Percentiles rank a stretch among this genome's conserved stretches.
phyloP scores from a whole-genome alignment of 2,797 vertebrate species.

The Sitta carolinensis region DNA sequence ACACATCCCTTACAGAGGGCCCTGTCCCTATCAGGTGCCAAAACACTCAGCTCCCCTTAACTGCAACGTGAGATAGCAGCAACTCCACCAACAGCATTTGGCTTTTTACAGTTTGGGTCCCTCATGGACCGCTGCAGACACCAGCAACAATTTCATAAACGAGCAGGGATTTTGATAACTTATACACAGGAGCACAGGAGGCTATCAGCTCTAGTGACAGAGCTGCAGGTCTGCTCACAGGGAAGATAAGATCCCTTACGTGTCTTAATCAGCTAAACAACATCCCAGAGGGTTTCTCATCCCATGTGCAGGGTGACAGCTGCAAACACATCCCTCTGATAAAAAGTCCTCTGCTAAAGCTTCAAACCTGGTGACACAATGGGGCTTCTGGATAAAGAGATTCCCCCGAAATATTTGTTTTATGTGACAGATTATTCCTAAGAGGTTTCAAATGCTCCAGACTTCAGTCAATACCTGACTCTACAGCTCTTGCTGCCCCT shows the following conservation, averaged over 20 bases:
- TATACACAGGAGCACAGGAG: not conserved
- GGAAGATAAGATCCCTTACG: not conserved
- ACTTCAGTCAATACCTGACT: not conserved
- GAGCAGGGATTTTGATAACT: not conserved
- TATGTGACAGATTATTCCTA: not conserved
- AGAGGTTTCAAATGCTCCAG: not conserved
- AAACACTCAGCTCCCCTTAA: not conserved
- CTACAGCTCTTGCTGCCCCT: not conserved
- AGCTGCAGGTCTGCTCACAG: not conserved
- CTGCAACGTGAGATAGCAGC: accelerated
- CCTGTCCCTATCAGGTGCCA: not conserved
- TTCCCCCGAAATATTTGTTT: not conserved
- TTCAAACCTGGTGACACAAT: not conserved
- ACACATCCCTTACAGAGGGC: not conserved
- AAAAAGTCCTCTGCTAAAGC: not conserved
- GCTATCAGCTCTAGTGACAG: not conserved
- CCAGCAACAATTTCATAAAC: not conserved
- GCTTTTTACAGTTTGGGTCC: not conserved
- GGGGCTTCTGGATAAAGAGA: not conserved
- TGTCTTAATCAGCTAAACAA: not conserved
- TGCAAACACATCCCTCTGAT: not conserved
- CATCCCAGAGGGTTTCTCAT: not conserved
- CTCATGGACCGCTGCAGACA: not conserved
- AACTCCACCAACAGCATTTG: not conserved
- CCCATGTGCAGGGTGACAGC: not conserved